These are phyloP conservation scores for Polyergus mexicanus DNA, from an alignment of 1,140 invertebrate genomes.

Conservation along the genomic window DNA sequence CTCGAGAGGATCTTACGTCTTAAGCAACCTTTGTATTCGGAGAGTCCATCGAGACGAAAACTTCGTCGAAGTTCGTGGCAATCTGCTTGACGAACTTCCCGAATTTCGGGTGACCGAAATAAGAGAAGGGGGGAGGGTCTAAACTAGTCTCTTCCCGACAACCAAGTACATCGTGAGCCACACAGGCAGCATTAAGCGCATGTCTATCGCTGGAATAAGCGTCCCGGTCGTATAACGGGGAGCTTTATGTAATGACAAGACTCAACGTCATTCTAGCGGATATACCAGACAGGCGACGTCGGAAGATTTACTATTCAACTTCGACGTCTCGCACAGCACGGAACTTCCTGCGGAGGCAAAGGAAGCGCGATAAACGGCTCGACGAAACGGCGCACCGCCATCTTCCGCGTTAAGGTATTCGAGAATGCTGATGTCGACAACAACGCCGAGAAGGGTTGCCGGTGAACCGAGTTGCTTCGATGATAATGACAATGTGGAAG, in stretches of 20 bases:
- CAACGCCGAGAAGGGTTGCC: neutral
- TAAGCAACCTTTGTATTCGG: conserved; percentile 66
- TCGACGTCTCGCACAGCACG: conserved; percentile 19
- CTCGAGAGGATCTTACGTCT: conserved; percentile 54
- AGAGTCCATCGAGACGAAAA: conserved; percentile 67
- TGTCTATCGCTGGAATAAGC: conserved; percentile 24
- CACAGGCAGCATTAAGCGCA: neutral
- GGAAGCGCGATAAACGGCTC: conserved; percentile 31
- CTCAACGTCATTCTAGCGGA: conserved; percentile 39
- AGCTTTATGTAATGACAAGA: conserved; percentile 20
- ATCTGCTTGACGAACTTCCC: conserved; percentile 4
- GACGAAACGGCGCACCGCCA: conserved; percentile 12
- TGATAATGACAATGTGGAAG: conserved; percentile 28
- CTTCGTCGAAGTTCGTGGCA: conserved; percentile 65
- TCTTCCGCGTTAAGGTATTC: conserved; percentile 31
- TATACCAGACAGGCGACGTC: conserved; percentile 15
- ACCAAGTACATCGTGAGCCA: neutral
- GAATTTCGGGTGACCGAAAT: conserved; percentile 31
- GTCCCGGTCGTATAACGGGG: conserved; percentile 11
- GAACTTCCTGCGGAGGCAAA: conserved; percentile 22
- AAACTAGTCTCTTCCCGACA: conserved; percentile 2
- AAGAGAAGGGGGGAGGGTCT: neutral
- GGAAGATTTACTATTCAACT: conserved; percentile 52
- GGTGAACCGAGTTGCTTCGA: conserved; percentile 6
- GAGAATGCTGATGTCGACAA: conserved; percentile 34